These are phyloP conservation scores for Amblyteles armatorius DNA, from an alignment of 2,888 invertebrate species.

Conservation along the genomic window DNA sequence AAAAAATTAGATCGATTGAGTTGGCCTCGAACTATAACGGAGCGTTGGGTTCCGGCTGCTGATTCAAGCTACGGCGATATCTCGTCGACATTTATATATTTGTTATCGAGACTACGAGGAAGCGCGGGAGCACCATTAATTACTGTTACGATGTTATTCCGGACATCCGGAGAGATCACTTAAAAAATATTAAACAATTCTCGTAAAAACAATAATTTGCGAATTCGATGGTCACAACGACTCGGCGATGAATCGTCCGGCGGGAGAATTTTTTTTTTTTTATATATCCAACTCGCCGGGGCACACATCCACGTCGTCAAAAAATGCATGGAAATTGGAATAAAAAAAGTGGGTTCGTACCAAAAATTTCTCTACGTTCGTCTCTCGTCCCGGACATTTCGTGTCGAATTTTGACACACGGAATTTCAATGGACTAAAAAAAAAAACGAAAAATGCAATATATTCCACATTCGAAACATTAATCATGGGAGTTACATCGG, in stretches of 20 bases:
- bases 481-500: conserved; percentile 21
- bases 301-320: not conserved
- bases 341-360: not conserved
- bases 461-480: conserved; percentile 13
- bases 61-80: conserved; percentile 23
- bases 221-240: conserved; percentile 6
- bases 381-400: not conserved
- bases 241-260: not conserved
- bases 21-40: conserved; percentile 40
- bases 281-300: not conserved
- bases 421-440: not conserved
- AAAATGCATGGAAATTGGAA: not conserved
- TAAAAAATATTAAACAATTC: not conserved
- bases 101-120: conserved; percentile 30
- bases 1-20: conserved; percentile 40
- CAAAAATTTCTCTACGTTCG: not conserved
- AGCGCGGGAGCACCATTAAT: conserved; percentile 49
- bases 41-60: conserved; percentile 19
- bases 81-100: conserved; percentile 48
- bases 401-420: not conserved
- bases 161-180: conserved; percentile 14
- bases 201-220: not conserved
- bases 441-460: not conserved
- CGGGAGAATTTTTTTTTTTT: not conserved
- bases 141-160: conserved; percentile 23